Evolutionary conservation across 1,140 invertebrate genomes (phyloP), one percentile per base, ranked within the genome.

Genomic region (Hyles vespertilio): DNA sequence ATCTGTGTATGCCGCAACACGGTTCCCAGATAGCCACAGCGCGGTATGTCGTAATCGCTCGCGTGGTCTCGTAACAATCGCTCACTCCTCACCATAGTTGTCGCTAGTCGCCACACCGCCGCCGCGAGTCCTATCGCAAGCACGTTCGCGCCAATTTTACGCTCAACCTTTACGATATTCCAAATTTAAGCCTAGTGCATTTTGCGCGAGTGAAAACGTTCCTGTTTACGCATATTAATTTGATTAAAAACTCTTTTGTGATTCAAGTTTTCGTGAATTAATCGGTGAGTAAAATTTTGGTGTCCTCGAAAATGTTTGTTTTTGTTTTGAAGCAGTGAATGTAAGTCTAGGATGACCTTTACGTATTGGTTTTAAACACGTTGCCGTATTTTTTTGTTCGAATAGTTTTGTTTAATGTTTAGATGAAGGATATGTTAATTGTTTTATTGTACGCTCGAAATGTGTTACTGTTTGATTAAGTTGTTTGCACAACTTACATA

Each of bases 131-230:
- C 54, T 40, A 50, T 32, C 22, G 59, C 10, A 44, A 60, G n/a
- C 33, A 63, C 67, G 67, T 58, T 65, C 63, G 55, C 63, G 60
- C 51, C 58, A 60, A n/a, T 59, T 63, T 61, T 61, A 53, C 22
- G 22, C 22, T 22, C 22, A 22, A 22, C 22, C 22, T 22, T 22
- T 22, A 22, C 22, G 22, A 22, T 22, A 22, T 22, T 22, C 22
- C 22, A 22, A 22, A 22, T 22, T 22, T 22, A 22, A 22, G 2
- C 22, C 22, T 22, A 22, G 22, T 22, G 22, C 22, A 22, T 22
- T 22, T 22, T 43, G 46, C 63, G 63, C 57, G 60, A 60, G 65
- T 67, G 65, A 43, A 55, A 40, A 40, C 36, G 8, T 40, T 59
- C 33, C 11, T 5, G 43, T 34, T n/a, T 34, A 34, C 32, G 34